phyloP scores from a whole-genome alignment of 2,113 vertebrate species.

The Sapayoa aenigma region DNA sequence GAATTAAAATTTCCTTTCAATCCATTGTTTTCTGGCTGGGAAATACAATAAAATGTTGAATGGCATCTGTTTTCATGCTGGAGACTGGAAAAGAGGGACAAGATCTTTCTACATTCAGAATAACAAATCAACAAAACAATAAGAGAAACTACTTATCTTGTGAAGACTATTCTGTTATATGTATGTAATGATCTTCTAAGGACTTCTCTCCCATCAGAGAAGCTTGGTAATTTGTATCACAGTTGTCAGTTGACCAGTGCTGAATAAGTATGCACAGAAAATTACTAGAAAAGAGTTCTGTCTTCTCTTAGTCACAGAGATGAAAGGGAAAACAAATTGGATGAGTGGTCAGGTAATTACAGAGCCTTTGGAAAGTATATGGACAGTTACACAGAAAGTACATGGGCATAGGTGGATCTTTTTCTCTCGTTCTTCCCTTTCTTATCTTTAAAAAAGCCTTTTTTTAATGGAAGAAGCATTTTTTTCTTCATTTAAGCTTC shows the following conservation, averaged over 20 bases:
- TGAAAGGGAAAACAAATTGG: not conserved
- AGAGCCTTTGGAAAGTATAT: not conserved
- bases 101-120: not conserved
- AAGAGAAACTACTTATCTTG: not conserved
- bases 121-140: not conserved
- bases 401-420: not conserved
- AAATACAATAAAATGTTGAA: not conserved
- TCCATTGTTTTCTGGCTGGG: not conserved
- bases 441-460: accelerated
- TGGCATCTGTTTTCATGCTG: not conserved
- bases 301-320: not conserved
- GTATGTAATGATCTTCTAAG: not conserved
- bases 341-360: not conserved
- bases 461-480: not conserved
- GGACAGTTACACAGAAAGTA: not conserved
- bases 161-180: not conserved
- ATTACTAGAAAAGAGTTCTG: not conserved
- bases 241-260: not conserved
- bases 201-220: not conserved
- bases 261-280: not conserved
- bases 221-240: not conserved
- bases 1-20: not conserved
- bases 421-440: not conserved
- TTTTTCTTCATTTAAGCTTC: not conserved
- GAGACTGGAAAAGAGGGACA: not conserved